phyloP scores from a whole-genome alignment of 2,797 vertebrate species.

The Cottoperca gobio region DNA sequence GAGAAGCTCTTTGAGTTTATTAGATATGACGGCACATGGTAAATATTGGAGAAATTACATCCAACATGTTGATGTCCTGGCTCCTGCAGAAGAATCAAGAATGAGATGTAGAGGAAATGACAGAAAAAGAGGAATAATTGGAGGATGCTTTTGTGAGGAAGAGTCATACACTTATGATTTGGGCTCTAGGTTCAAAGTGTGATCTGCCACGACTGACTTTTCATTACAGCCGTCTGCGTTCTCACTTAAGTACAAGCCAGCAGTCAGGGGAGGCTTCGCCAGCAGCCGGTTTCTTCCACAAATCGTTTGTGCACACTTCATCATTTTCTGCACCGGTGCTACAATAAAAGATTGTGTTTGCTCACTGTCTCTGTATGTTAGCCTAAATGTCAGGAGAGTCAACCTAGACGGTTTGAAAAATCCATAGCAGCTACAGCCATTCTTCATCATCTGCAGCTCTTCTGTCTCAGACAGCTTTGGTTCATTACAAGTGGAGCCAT shows the following conservation, averaged over 20 bases:
- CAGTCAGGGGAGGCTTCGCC: not conserved
- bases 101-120: not conserved
- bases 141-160: not conserved
- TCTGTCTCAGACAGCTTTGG: conserved; percentile 36
- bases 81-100: conserved; percentile 3
- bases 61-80: not conserved
- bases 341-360: conserved; percentile 57
- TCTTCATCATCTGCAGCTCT: conserved; percentile 50
- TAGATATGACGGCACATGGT: conserved; percentile 4
- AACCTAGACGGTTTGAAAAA: conserved; percentile 49
- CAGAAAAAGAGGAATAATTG: not conserved
- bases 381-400: conserved; percentile 68
- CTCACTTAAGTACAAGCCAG: not conserved
- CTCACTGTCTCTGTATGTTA: conserved; percentile 55
- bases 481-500: conserved; percentile 23
- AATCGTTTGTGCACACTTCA: conserved; percentile 26
- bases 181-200: not conserved
- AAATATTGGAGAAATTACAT: conserved; percentile 9
- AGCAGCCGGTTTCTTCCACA: not conserved
- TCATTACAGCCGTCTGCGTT: not conserved
- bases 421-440: conserved; percentile 46
- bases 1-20: conserved; percentile 4
- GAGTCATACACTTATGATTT: not conserved
- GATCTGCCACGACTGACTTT: not conserved
- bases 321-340: conserved; percentile 40